A percentile compares a stretch with the other conserved stretches of the same genome.
Evolutionary conservation across 1,140 invertebrate species (phyloP).

Genomic region (Trissolcus basalis): DNA sequence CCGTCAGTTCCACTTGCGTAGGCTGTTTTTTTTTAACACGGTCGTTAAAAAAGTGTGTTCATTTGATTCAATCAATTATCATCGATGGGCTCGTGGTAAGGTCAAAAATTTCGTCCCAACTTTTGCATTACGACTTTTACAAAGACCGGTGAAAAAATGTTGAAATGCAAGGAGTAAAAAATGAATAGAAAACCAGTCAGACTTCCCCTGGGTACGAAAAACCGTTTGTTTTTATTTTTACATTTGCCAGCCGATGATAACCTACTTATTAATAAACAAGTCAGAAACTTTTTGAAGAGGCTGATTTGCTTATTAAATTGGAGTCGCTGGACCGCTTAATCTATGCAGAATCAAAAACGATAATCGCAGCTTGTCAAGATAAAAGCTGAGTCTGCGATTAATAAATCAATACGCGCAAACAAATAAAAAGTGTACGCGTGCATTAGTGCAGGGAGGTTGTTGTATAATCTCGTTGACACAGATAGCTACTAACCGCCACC

Average conservation of each 20-base stretch:
- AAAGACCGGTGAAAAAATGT: too few relatives aligned
- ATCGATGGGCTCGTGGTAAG: too few relatives aligned
- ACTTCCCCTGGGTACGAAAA: slow-evolving; percentile 4
- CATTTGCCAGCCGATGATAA: slow-evolving; percentile 17
- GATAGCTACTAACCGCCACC: slow-evolving; percentile 55
- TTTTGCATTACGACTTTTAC: too few relatives aligned
- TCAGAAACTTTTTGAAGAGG: slow-evolving; percentile 30
- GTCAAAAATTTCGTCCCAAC: too few relatives aligned
- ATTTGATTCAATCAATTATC: too few relatives aligned
- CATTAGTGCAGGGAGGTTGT: slow-evolving; percentile 55
- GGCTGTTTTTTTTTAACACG: slow-evolving; percentile 23
- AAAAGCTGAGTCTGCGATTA: slow-evolving; percentile 10
- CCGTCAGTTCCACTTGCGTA: slow-evolving; percentile 18
- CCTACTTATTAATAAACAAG: slow-evolving; percentile 34
- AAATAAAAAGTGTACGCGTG: slow-evolving; percentile 50
- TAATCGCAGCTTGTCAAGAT: slow-evolving; percentile 26
- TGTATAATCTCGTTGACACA: slow-evolving; percentile 65
- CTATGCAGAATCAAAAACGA: slow-evolving; percentile 26
- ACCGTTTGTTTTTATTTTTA: slow-evolving; percentile 19
- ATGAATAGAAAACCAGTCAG: slow-evolving; percentile 3
- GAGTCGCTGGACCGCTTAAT: slow-evolving; percentile 10
- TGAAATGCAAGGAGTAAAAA: not conserved
- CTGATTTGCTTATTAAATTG: slow-evolving; percentile 31
- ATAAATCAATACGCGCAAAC: slow-evolving; percentile 47
- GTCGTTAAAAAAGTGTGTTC: too few relatives aligned